phyloP scores from a whole-genome alignment of 2,888 invertebrate species.

The Napeogenes sylphis region DNA sequence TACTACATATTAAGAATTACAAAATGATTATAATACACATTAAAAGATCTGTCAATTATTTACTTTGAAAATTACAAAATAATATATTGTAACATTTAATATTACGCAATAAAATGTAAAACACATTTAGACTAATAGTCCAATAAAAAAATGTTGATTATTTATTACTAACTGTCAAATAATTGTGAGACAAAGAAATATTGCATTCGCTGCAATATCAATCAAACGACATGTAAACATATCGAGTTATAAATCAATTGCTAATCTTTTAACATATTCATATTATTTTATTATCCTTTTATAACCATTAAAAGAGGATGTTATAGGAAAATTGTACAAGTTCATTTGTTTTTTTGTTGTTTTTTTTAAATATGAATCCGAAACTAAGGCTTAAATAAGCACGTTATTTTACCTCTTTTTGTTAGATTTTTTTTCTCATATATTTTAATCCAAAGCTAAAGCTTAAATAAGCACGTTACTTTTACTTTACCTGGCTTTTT shows the following conservation, averaged over 20 bases:
- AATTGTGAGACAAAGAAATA: neutral
- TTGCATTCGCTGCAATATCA: neutral
- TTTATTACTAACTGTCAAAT: constrained; percentile 5
- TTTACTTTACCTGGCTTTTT: too few relatives aligned
- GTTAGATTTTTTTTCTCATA: neutral
- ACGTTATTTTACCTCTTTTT: too few relatives aligned
- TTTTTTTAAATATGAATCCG: too few relatives aligned
- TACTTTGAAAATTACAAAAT: too few relatives aligned
- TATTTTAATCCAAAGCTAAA: neutral
- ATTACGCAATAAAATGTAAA: constrained; percentile 2
- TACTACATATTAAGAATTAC: too few relatives aligned
- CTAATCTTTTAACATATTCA: constrained; percentile 3
- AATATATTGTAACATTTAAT: neutral
- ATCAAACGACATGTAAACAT: neutral
- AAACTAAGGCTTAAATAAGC: too few relatives aligned
- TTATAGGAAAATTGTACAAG: neutral
- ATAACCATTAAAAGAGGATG: constrained; percentile 1
- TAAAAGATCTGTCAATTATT: neutral
- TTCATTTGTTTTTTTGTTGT: neutral
- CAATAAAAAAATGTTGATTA: neutral
- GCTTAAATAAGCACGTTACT: too few relatives aligned
- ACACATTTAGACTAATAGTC: neutral
- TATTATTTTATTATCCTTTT: neutral
- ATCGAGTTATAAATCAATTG: neutral
- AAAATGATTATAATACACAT: too few relatives aligned